These are phyloP conservation scores for Pitangus sulphuratus DNA, from an alignment of 2,797 vertebrate genomes.

Conservation along the genomic window DNA sequence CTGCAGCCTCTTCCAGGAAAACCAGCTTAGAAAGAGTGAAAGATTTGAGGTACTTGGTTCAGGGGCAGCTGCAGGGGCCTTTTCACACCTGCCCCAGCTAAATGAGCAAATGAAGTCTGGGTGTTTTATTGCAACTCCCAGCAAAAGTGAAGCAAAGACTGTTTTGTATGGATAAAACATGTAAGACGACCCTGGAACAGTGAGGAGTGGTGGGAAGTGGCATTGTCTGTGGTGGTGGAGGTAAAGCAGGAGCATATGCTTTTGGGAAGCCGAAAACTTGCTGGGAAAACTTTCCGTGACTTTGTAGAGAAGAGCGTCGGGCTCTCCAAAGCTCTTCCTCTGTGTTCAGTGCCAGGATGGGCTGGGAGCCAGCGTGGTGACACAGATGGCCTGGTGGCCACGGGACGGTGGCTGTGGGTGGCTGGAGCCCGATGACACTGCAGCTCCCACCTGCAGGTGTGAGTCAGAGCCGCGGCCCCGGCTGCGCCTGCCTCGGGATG, in stretches of 20 bases:
- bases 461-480: not conserved
- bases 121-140: not conserved
- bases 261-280: not conserved
- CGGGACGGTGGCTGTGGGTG: not conserved
- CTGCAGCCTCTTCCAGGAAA: not conserved
- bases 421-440: not conserved
- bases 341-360: rapidly evolving
- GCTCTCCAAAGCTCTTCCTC: rapidly evolving
- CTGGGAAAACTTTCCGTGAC: not conserved
- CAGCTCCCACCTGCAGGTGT: not conserved
- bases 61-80: not conserved
- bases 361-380: not conserved
- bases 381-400: rapidly evolving
- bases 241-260: not conserved
- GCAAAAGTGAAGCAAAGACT: not conserved
- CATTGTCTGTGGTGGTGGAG: not conserved
- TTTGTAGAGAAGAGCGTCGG: rapidly evolving
- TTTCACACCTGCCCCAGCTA: not conserved
- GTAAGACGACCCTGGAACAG: not conserved
- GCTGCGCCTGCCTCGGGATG: not conserved
- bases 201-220: not conserved
- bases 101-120: rapidly evolving
- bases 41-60: not conserved
- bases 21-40: not conserved
- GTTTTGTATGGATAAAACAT: not conserved